Percentiles rank a stretch among this genome's conserved stretches.
These are phyloP conservation scores for Agrochola lychnidis DNA, from an alignment of 2,888 invertebrate genomes.

Conservation along the genomic window DNA sequence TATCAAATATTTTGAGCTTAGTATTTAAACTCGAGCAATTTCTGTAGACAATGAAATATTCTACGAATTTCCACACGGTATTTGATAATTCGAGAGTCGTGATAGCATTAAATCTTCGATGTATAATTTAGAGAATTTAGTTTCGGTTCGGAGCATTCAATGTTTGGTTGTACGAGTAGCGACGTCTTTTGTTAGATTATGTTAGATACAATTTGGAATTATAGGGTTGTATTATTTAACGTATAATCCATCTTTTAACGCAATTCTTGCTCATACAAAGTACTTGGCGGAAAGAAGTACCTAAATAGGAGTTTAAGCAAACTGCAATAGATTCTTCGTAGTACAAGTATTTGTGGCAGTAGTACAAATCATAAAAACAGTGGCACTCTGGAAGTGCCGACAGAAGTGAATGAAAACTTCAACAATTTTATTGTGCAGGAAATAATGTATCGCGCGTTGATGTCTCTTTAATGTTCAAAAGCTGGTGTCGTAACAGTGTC, in stretches of 20 bases:
- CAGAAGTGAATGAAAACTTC: no score
- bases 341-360: neutral
- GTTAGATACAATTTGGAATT: neutral
- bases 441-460: no score
- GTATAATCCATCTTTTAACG: neutral
- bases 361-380: no score
- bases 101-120: slow-evolving; percentile 47
- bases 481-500: no score
- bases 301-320: neutral
- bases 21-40: slow-evolving; percentile 34
- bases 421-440: no score
- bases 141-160: slow-evolving; percentile 26
- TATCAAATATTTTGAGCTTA: slow-evolving; percentile 35
- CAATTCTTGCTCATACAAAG: neutral
- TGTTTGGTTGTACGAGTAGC: slow-evolving; percentile 30
- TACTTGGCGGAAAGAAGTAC: no score
- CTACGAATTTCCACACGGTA: slow-evolving; percentile 31
- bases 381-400: no score
- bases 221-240: neutral
- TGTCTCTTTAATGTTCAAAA: no score
- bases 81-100: slow-evolving; percentile 42
- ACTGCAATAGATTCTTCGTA: neutral
- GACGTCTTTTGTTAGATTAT: slow-evolving; percentile 26
- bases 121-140: slow-evolving; percentile 47
- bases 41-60: slow-evolving; percentile 52